Base-by-base conservation (phyloP, 2,888 invertebrate species). In the Melanostoma scalare region DNA sequence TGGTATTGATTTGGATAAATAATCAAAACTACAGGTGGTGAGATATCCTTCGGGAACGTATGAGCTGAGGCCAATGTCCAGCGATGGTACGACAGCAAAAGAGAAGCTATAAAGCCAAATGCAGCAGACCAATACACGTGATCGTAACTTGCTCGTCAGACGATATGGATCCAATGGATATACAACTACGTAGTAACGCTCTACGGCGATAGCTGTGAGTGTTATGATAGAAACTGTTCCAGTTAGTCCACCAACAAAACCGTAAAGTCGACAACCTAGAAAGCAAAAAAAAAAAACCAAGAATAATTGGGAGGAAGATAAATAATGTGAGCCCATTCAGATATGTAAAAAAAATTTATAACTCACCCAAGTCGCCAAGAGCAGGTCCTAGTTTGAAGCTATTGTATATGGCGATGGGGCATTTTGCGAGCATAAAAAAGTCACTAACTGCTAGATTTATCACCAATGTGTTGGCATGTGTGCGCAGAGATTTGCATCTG, bases 21-120 rank as follows among this genome's bases (percentile, higher is more conserved):
- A 97, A 90, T 97, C 96, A 89, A 96, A 97, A 88, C 96, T 95
- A 91, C 97, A 97, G 87, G 95, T 95, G 30, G 96, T 96, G 77
- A 96, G 93, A 88, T 94, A 96, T 2, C 96, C 96, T 90, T 97
- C 97, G 4, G 96, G 96, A 10, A 96, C 95, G 91, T 96, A 97
- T 42, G 92, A 92, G 31, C 95, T 95, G 86, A 95, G 93, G 6
- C 96, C 95, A 52, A 96, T 92, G 87, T 94, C 93, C 35, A 91
- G 79, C 0, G 95, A 93, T 0, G 96, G 97, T 65, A 96, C 93
- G 4, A 93, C 89, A 2, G 96, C 93, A 89, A 96, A 96, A 10
- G 93, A 86, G 6, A 93, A 91, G 2, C 96, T 95, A 89, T 96
- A 96, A 10, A 94, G 81, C 97, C 97, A 97, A 74, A 95, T 93